Percentiles rank a stretch among this genome's conserved stretches.
Evolutionary conservation across 2,797 vertebrate species (phyloP).

Genomic region (Clamator glandarius): DNA sequence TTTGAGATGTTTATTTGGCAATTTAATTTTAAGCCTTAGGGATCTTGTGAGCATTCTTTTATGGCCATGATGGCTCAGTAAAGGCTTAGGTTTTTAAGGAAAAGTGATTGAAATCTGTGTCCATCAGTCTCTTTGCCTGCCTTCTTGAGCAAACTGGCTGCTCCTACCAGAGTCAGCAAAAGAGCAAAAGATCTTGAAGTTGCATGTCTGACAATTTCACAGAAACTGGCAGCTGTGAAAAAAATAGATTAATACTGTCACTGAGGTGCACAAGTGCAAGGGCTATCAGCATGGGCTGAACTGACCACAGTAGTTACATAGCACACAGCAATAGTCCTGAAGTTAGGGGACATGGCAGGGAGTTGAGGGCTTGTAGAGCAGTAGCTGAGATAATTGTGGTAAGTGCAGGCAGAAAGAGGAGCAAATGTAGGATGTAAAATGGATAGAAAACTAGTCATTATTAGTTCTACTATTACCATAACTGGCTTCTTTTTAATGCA

Average conservation of each 20-base stretch:
- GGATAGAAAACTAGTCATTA: not conserved
- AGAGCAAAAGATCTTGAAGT: not conserved
- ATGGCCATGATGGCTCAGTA: not conserved
- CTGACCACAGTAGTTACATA: not conserved
- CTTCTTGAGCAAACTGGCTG: not conserved
- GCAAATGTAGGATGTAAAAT: not conserved
- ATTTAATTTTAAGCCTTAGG: not conserved
- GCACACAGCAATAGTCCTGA: not conserved
- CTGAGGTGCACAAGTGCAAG: not conserved
- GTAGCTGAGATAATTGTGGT: not conserved
- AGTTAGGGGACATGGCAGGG: not conserved
- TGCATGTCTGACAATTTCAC: not conserved
- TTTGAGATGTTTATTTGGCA: not conserved
- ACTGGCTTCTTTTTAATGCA: not conserved
- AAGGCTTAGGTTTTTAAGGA: not conserved
- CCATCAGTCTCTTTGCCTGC: not conserved
- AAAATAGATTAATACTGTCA: not conserved
- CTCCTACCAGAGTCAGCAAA: not conserved
- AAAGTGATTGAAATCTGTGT: not conserved
- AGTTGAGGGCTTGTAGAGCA: not conserved
- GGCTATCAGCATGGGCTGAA: not conserved
- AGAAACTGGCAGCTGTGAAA: not conserved
- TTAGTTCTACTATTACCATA: not conserved
- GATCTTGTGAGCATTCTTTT: not conserved
- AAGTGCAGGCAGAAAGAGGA: not conserved